Evolutionary conservation across 2,113 vertebrate genomes (phyloP).

Genomic region (Zosterops lateralis): DNA sequence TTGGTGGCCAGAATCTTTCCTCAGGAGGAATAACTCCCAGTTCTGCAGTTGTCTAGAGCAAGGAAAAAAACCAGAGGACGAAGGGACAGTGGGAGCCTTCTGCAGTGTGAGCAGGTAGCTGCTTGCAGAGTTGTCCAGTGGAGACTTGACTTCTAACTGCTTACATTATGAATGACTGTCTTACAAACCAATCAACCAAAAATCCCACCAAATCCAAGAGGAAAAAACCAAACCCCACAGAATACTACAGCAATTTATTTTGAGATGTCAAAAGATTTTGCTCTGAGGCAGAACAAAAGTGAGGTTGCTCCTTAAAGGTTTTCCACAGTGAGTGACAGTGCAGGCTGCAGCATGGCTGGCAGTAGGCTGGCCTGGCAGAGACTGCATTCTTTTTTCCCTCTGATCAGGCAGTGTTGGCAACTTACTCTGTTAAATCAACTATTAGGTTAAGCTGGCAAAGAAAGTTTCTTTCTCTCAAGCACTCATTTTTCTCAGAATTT

Average conservation of each 20-base stretch:
- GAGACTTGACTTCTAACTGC: neutral
- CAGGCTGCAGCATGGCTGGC: neutral
- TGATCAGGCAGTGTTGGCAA: neutral
- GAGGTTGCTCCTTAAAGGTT: neutral
- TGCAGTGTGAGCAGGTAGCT: neutral
- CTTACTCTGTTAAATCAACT: neutral
- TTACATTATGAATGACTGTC: neutral
- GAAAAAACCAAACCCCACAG: neutral
- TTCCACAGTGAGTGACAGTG: neutral
- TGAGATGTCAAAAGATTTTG: neutral
- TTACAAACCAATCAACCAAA: neutral
- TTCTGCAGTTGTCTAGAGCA: neutral
- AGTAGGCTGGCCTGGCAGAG: neutral
- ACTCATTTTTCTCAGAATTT: neutral
- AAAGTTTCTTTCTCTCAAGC: neutral
- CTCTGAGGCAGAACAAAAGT: neutral
- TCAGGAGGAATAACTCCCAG: neutral
- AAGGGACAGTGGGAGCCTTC: neutral
- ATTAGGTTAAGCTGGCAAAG: neutral
- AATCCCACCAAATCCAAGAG: neutral
- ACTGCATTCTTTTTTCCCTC: neutral
- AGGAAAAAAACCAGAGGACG: neutral
- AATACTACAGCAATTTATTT: neutral
- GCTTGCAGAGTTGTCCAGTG: neutral
- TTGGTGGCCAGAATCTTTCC: neutral